Conservation (phyloP, 2,113 vertebrate species). For the Taurulus bubalis region DNA sequence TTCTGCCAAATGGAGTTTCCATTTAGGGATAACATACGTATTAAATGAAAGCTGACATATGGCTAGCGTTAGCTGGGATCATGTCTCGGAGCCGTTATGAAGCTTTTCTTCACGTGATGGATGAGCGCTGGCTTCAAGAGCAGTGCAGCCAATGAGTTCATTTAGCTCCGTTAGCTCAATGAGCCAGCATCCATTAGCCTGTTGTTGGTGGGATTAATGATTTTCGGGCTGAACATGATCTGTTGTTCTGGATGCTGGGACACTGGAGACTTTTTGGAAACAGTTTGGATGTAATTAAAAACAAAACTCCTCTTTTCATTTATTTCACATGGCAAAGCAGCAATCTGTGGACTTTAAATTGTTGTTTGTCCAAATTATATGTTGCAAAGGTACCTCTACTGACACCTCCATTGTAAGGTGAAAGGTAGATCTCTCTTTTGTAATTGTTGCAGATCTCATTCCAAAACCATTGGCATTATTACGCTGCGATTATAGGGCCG, state of each 20-base stretch:
- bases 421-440: neutral
- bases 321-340: neutral
- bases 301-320: neutral
- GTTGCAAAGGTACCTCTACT: no score
- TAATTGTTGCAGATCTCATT: neutral
- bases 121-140: conserved; percentile 49
- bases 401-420: no score
- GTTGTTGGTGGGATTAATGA: conserved; percentile 69
- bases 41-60: conserved; percentile 62
- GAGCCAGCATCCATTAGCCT: conserved; percentile 64
- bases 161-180: conserved; percentile 73
- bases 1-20: conserved; percentile 24
- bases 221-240: conserved; percentile 37
- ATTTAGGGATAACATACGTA: conserved; percentile 33
- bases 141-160: conserved; percentile 44
- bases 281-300: conserved; percentile 17
- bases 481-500: neutral
- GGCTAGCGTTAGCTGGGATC: conserved; percentile 41
- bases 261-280: conserved; percentile 28
- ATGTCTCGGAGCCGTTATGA: conserved; percentile 43
- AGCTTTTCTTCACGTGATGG: conserved; percentile 58
- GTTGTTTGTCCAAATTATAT: neutral
- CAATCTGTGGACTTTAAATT: neutral
- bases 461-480: neutral
- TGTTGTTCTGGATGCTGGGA: conserved; percentile 32